Conservation (phyloP, 2,113 vertebrate species). For the Mohoua ochrocephala region DNA sequence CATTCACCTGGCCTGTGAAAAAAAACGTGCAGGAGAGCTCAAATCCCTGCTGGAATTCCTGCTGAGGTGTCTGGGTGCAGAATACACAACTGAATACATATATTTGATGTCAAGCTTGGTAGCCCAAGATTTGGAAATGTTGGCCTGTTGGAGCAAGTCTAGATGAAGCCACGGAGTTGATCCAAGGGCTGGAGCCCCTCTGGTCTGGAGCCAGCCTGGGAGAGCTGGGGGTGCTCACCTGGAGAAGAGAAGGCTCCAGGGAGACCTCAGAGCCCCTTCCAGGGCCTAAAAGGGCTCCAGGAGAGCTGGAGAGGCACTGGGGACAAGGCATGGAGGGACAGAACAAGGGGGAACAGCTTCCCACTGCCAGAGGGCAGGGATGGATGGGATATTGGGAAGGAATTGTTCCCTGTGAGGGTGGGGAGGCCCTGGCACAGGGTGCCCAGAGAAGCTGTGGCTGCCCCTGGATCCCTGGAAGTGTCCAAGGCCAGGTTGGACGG, state of each 20-base stretch:
- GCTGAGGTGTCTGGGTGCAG: not conserved
- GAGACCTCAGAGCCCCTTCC: fast-evolving
- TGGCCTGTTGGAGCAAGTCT: not conserved
- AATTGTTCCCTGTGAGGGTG: fast-evolving
- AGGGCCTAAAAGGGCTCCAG: not conserved
- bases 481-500: fast-evolving
- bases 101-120: not conserved
- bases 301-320: not conserved
- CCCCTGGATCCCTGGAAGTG: not conserved
- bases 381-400: fast-evolving
- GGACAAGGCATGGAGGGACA: not conserved
- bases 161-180: not conserved
- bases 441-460: not conserved
- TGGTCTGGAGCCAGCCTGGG: not conserved
- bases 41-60: not conserved
- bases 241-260: not conserved
- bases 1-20: not conserved
- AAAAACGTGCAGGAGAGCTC: not conserved
- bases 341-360: not conserved
- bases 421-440: not conserved
- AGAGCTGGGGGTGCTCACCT: not conserved
- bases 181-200: not conserved
- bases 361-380: fast-evolving
- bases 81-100: fast-evolving
- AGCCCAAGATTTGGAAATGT: not conserved